These are phyloP conservation scores for Sepioteuthis lessoniana DNA, from an alignment of 2,888 invertebrate genomes.

Conservation along the genomic window DNA sequence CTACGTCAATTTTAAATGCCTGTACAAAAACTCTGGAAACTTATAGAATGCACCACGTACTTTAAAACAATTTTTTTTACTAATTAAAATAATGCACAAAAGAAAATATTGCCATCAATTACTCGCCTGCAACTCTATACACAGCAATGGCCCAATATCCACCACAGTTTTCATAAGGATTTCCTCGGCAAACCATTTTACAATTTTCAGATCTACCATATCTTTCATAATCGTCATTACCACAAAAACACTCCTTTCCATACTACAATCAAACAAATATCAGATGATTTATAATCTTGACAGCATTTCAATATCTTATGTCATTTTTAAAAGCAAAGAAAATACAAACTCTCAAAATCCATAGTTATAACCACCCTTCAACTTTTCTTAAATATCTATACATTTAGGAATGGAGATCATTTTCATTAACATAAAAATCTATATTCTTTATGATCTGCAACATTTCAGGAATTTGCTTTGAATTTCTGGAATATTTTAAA, in stretches of 20 bases:
- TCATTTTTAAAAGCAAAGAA: neutral
- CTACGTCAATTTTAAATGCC: too few relatives aligned
- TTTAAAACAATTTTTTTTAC: too few relatives aligned
- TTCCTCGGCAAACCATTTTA: neutral
- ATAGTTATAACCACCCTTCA: neutral
- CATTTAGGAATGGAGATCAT: too few relatives aligned
- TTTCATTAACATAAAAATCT: too few relatives aligned
- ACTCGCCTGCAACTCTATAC: neutral
- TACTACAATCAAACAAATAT: neutral
- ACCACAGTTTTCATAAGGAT: neutral
- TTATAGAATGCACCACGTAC: too few relatives aligned
- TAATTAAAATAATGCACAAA: too few relatives aligned
- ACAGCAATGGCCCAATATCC: neutral
- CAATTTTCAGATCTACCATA: neutral
- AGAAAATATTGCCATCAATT: neutral
- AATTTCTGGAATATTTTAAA: neutral
- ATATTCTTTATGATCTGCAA: too few relatives aligned
- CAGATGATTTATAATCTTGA: neutral
- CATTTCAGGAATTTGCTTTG: neutral
- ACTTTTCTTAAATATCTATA: too few relatives aligned
- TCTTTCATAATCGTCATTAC: neutral
- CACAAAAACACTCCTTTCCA: neutral
- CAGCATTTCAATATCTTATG: neutral
- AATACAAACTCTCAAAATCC: neutral
- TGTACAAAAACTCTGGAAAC: too few relatives aligned